phyloP scores from a whole-genome alignment of 2,797 vertebrate genomes.

The Sebastes trivittatus region DNA sequence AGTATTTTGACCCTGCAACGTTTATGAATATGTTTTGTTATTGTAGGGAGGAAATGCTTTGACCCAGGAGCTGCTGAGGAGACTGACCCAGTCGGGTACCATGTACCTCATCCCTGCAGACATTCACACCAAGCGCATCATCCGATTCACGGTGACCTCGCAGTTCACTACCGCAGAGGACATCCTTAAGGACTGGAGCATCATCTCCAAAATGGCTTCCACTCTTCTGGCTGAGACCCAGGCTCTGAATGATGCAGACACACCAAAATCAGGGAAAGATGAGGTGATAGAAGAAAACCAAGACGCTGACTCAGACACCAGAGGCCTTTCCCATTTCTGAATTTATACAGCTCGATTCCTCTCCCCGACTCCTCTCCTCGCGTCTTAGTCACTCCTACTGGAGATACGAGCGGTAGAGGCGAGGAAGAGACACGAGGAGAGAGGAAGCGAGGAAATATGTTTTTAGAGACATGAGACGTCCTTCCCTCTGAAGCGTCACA shows the following conservation, averaged over 20 bases:
- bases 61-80: slow-evolving; percentile 90
- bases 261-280: slow-evolving; percentile 14
- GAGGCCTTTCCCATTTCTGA: too few species aligned
- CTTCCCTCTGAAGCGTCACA: too few species aligned
- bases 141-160: slow-evolving; percentile 94
- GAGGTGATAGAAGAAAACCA: slow-evolving; percentile 29
- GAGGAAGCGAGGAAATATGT: too few species aligned
- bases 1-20: too few species aligned
- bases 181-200: slow-evolving; percentile 89
- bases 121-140: slow-evolving; percentile 88
- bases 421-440: too few species aligned
- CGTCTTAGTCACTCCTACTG: too few species aligned
- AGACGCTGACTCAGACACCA: background rate
- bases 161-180: slow-evolving; percentile 92
- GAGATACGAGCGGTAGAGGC: too few species aligned
- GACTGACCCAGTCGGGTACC: slow-evolving; percentile 85
- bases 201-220: slow-evolving; percentile 74
- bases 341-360: too few species aligned
- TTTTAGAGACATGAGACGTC: too few species aligned
- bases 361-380: too few species aligned
- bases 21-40: background rate
- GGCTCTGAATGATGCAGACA: slow-evolving; percentile 8
- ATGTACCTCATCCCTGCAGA: slow-evolving; percentile 94
- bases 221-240: slow-evolving; percentile 72
- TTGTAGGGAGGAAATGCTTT: slow-evolving; percentile 88